Evolutionary conservation across 2,113 vertebrate genomes (phyloP).

Genomic region (Microcebus tavaratra): DNA sequence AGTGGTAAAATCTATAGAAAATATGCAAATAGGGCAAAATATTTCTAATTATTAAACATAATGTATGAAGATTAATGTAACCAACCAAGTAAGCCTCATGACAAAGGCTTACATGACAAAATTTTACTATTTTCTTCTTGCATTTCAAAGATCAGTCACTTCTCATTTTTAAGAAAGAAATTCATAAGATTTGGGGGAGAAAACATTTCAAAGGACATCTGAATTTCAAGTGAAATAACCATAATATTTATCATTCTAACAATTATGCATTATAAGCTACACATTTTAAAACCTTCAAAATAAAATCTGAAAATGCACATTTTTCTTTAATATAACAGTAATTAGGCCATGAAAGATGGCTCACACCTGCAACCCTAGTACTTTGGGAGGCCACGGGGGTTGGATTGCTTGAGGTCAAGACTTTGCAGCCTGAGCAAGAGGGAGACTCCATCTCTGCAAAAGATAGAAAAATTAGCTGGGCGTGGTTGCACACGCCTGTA

Average conservation of each 20-base stretch:
- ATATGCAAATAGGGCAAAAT: background rate
- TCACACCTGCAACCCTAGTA: too few species aligned
- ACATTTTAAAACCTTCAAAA: conserved; percentile 43
- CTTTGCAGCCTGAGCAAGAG: too few species aligned
- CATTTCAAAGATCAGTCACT: conserved; percentile 21
- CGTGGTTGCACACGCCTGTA: too few species aligned
- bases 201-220: background rate
- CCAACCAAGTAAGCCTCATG: background rate
- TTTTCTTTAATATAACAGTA: background rate
- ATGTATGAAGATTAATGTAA: background rate
- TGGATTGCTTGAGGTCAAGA: too few species aligned
- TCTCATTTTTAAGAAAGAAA: background rate
- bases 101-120: background rate
- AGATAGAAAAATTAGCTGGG: too few species aligned
- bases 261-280: background rate
- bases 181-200: background rate
- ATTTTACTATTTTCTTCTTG: conserved; percentile 23
- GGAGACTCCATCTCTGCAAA: too few species aligned
- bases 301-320: background rate
- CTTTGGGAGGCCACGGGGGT: too few species aligned
- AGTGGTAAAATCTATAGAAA: conserved; percentile 21
- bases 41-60: background rate
- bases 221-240: conserved; percentile 17
- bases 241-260: background rate
- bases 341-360: background rate